Percentiles rank a stretch among this genome's conserved stretches.
phyloP scores from a whole-genome alignment of 2,888 invertebrate species.

The Drosophila peninsularis region DNA sequence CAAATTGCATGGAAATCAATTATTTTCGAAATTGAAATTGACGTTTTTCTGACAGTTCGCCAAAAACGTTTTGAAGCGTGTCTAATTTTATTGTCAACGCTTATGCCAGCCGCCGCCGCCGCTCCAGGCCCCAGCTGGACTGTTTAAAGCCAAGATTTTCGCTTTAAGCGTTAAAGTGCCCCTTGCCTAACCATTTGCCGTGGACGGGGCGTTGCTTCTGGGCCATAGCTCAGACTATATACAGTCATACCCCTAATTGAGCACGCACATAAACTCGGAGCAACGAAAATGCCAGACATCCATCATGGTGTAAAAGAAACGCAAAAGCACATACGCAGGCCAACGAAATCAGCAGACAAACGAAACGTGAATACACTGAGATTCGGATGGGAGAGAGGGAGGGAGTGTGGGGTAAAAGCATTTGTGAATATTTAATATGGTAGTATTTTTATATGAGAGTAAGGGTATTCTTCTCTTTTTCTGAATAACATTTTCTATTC shows the following conservation, averaged over 20 bases:
- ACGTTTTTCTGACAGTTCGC: constrained; percentile 75
- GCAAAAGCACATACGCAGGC: constrained; percentile 1
- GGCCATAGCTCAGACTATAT: constrained; percentile 20
- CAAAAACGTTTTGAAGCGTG: constrained; percentile 75
- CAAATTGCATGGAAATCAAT: constrained; percentile 81
- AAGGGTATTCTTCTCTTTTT: too few species aligned
- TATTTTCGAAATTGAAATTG: constrained; percentile 81
- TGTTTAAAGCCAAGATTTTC: constrained; percentile 34
- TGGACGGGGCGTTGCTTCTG: constrained; percentile 1
- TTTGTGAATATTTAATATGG: not conserved
- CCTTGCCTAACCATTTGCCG: not conserved
- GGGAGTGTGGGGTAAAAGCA: not conserved
- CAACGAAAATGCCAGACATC: constrained; percentile 49
- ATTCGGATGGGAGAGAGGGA: not conserved
- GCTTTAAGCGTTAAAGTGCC: constrained; percentile 9
- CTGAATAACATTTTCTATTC: too few species aligned
- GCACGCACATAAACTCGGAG: constrained; percentile 62
- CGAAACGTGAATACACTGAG: constrained; percentile 23
- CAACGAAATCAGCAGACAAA: not conserved
- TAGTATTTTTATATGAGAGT: not conserved
- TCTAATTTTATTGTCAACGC: constrained; percentile 74
- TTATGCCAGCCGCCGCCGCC: constrained; percentile 4
- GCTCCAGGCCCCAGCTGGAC: constrained; percentile 4
- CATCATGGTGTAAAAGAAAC: constrained; percentile 32
- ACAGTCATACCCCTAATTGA: constrained; percentile 61